Base-by-base conservation (phyloP, 2,113 vertebrate species). In the Rissa tridactyla region DNA sequence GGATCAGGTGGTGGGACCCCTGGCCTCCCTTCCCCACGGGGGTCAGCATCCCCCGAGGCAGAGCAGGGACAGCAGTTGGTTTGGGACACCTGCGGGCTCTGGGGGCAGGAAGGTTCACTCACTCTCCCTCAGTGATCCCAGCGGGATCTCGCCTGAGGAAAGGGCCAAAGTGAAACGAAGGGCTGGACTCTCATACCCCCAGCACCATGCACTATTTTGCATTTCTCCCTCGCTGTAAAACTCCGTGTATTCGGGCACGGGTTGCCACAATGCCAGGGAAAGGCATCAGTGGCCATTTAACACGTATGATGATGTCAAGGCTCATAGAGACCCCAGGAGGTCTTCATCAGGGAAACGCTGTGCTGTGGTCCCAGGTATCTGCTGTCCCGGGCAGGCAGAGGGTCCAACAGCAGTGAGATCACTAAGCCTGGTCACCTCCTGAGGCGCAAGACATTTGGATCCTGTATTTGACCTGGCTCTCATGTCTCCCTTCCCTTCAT, bases 211-310 rank as follows among this genome's bases (percentile, higher is more conserved):
- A 38, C n/a, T 2, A 27, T 47, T 94, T 40, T 38, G 5, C 52
- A n/a, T 71, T 79, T 75, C 66, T 71, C 15, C 34, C 15, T 60
- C 17, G 8, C n/a, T 54, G 46, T 23, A 66, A 26, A 65, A 25
- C 6, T 25, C 3, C 1, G 0, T 19, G 34, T 3, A 6, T 25
- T 5, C 0, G 36, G 51, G 40, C 10, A 66, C 0, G 1, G 46
- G 58, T n/a, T 72, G 22, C 4, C 32, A n/a, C 22, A 2, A 5
- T 0, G 4, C 36, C 60, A 16, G 22, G 55, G 34, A 36, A 78
- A 77, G 40, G 79, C 47, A 6, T 46, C 79, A 47, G 51, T 15
- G 2, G 0, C 46, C 75, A 27, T 42, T 65, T 5, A 23, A 27
- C 13, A 32, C 0, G 0, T 18, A 20, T 2, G 29, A 88, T 80